Conservation (phyloP, 2,888 invertebrate genomes). For the Drosophila picticornis region DNA sequence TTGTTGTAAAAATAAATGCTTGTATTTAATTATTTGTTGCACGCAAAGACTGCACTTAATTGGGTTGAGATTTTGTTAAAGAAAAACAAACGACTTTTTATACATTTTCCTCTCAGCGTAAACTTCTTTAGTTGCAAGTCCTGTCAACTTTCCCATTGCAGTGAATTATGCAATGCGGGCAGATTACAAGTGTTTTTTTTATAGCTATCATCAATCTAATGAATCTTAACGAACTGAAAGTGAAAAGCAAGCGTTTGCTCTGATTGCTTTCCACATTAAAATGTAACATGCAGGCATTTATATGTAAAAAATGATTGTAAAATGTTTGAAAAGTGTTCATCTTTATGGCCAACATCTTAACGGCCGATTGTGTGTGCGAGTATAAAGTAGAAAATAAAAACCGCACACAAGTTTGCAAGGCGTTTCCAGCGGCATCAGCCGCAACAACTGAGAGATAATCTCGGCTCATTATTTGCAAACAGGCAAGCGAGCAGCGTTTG, state of each 20-base stretch:
- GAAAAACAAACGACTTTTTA: background rate
- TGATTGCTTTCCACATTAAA: slow-evolving; percentile 15
- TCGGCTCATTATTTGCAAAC: slow-evolving; percentile 72
- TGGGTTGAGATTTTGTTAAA: background rate
- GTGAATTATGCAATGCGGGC: slow-evolving; percentile 18
- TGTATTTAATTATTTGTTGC: background rate
- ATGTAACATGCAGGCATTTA: background rate
- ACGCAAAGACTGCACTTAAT: background rate
- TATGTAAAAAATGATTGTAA: slow-evolving; percentile 13
- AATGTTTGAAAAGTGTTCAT: background rate
- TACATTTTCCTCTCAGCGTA: background rate
- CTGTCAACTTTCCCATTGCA: background rate
- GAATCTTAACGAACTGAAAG: slow-evolving; percentile 33
- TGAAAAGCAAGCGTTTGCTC: slow-evolving; percentile 26
- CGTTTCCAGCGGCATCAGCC: slow-evolving; percentile 23
- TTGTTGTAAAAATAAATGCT: background rate
- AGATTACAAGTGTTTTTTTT: slow-evolving; percentile 1
- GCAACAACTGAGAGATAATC: slow-evolving; percentile 68
- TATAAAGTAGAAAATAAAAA: slow-evolving; percentile 10
- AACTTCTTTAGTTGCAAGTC: background rate
- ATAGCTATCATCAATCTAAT: slow-evolving; percentile 25
- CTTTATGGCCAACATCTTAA: slow-evolving; percentile 44
- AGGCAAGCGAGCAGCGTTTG: slow-evolving; percentile 17
- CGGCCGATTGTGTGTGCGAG: slow-evolving; percentile 27
- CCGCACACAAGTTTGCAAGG: slow-evolving; percentile 19